These are phyloP conservation scores for Pomatostomus ruficeps DNA, from an alignment of 2,113 vertebrate species.

Conservation along the genomic window DNA sequence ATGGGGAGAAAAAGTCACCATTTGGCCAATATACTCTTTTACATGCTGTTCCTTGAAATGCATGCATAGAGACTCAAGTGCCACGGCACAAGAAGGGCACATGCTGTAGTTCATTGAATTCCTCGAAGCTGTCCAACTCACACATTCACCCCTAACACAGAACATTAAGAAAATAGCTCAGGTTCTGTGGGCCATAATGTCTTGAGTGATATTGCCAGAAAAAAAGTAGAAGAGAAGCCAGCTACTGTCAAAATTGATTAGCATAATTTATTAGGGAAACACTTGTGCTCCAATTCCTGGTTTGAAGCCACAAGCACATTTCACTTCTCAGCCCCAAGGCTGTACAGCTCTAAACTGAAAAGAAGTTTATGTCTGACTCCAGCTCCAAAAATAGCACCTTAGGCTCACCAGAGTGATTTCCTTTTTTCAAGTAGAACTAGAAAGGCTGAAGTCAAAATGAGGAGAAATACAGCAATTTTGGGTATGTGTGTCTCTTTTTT, in stretches of 20 bases:
- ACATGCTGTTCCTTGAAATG: not conserved
- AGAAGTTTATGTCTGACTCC: not conserved
- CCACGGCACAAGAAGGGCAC: not conserved
- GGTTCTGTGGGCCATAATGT: not conserved
- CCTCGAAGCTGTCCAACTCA: not conserved
- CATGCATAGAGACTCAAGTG: not conserved
- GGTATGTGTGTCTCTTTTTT: not conserved
- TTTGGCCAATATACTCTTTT: not conserved
- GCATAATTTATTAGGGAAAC: slow-evolving; percentile 2
- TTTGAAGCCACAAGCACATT: not conserved
- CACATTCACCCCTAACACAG: not conserved
- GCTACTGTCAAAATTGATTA: not conserved
- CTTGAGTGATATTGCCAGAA: not conserved
- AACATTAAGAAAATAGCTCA: not conserved
- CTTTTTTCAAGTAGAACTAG: not conserved
- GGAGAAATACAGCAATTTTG: not conserved
- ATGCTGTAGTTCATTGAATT: not conserved
- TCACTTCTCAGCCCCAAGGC: not conserved
- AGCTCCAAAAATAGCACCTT: not conserved
- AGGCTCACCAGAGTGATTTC: not conserved
- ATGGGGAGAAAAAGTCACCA: not conserved
- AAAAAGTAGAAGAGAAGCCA: not conserved
- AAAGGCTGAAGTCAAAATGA: not conserved
- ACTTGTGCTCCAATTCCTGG: not conserved
- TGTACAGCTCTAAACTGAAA: not conserved